phyloP scores from a whole-genome alignment of 2,797 vertebrate species.

The Spondyliosoma cantharus region DNA sequence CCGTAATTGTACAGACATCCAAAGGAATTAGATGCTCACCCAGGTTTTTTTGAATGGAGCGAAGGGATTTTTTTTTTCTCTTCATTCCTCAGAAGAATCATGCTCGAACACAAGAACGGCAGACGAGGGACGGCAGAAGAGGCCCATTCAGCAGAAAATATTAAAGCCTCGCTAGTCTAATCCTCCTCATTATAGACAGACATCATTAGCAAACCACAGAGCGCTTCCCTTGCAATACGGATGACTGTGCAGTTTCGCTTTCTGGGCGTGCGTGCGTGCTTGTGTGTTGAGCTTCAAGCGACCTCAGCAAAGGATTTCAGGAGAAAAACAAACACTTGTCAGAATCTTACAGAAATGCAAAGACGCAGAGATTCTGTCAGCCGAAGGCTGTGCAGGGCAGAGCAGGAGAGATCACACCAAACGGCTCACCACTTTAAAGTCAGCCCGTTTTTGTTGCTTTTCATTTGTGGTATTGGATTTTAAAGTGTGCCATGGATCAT shows the following conservation, averaged over 20 bases:
- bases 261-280: slow-evolving; percentile 20
- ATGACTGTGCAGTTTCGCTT: slow-evolving; percentile 65
- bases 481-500: slow-evolving; percentile 31
- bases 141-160: slow-evolving; percentile 75
- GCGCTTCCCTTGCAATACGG: slow-evolving; percentile 61
- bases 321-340: slow-evolving; percentile 53
- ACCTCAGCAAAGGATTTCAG: slow-evolving; percentile 52
- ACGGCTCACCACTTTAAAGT: slow-evolving; percentile 24
- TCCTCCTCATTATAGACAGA: slow-evolving; percentile 78
- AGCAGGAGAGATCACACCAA: slow-evolving; percentile 22
- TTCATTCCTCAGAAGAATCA: slow-evolving; percentile 44
- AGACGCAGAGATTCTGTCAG: slow-evolving; percentile 59
- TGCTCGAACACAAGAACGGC: slow-evolving; percentile 43
- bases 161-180: slow-evolving; percentile 69
- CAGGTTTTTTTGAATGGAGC: slow-evolving; percentile 39
- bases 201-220: slow-evolving; percentile 74
- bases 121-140: slow-evolving; percentile 45
- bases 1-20: slow-evolving; percentile 43
- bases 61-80: slow-evolving; percentile 2
- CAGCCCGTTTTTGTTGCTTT: slow-evolving; percentile 16
- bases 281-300: slow-evolving; percentile 31
- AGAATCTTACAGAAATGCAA: slow-evolving; percentile 30
- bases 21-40: slow-evolving; percentile 52
- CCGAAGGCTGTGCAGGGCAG: slow-evolving; percentile 7
- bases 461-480: slow-evolving; percentile 26